A percentile compares a stretch with the other conserved stretches of the same genome.
Evolutionary conservation across 2,797 vertebrate species (phyloP).

Genomic region (Manis javanica): DNA sequence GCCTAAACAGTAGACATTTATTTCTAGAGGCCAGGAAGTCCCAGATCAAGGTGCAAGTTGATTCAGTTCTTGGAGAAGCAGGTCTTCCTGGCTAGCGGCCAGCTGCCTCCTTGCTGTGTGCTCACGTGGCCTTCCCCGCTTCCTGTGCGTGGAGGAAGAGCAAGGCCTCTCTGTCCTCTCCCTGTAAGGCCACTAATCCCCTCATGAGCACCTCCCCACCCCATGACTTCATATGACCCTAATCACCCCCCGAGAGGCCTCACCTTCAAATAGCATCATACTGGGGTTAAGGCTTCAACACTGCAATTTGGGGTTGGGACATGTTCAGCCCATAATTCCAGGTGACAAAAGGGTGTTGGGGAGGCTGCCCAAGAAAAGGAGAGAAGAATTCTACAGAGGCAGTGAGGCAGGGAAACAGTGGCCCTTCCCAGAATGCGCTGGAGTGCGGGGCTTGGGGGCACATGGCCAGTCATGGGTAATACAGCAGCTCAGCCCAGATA

Average conservation of each 20-base stretch:
- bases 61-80: neutral
- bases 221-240: neutral
- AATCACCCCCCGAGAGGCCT: neutral
- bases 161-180: neutral
- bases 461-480: accelerated
- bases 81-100: neutral
- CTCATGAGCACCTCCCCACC: neutral
- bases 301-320: neutral
- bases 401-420: neutral
- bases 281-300: neutral
- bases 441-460: neutral
- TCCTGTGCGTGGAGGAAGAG: neutral
- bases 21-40: neutral
- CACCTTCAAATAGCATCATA: neutral
- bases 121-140: neutral
- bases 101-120: neutral
- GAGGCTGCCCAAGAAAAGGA: neutral
- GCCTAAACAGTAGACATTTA: neutral
- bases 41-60: neutral
- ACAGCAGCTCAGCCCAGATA: neutral
- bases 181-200: neutral
- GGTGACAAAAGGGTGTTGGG: neutral
- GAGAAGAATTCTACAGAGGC: neutral
- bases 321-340: neutral
- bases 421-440: neutral